phyloP scores from a whole-genome alignment of 2,888 invertebrate genomes.

The Nineta flava region DNA sequence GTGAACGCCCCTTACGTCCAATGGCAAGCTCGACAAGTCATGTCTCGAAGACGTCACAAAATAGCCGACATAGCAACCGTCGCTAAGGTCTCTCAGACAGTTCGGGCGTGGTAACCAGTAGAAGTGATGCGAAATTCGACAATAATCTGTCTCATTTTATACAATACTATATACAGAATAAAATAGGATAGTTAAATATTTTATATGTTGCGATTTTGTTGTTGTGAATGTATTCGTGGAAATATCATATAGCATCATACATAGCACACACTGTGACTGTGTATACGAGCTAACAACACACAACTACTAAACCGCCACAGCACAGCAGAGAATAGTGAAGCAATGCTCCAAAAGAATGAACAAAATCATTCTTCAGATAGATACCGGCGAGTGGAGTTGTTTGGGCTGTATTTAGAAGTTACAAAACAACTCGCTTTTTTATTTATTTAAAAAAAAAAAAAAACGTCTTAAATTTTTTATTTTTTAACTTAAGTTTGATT shows the following conservation, averaged over 20 bases:
- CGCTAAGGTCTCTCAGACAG: constrained; percentile 19
- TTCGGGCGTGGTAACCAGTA: constrained; percentile 15
- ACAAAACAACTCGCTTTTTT: background rate
- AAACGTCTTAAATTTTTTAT: background rate
- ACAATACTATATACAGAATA: background rate
- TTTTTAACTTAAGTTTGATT: background rate
- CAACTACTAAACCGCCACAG: no score
- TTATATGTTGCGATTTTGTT: background rate
- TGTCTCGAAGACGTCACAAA: constrained; percentile 6
- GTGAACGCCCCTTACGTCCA: background rate
- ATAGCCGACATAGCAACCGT: constrained; percentile 21
- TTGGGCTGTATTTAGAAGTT: background rate
- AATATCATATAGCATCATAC: background rate
- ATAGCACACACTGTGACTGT: background rate
- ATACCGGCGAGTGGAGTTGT: constrained; percentile 1
- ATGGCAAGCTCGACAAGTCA: constrained; percentile 2
- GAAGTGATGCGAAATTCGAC: constrained; percentile 4
- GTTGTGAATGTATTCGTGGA: no score
- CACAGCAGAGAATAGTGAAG: background rate
- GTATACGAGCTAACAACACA: background rate
- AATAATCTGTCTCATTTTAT: background rate
- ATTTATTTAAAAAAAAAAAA: background rate
- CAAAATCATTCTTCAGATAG: constrained; percentile 2
- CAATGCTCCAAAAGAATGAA: background rate
- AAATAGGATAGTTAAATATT: background rate